Evolutionary conservation across 2,888 invertebrate genomes (phyloP), one percentile per base, ranked within the genome.

Genomic region (Thereva nobilitata): DNA sequence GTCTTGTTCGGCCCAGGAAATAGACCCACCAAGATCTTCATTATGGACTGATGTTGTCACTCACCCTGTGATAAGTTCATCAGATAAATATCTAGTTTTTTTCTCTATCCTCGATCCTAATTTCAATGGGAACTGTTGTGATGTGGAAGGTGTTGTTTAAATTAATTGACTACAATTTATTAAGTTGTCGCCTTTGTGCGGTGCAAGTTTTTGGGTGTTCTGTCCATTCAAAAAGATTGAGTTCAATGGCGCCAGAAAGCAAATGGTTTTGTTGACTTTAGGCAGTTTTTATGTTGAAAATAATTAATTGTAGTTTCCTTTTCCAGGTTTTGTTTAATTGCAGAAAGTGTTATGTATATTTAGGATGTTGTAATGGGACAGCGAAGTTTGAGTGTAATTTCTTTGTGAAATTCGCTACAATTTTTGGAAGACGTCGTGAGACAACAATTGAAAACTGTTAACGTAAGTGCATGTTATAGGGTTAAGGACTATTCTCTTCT

Each of bases 111-210:
- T 52, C 5, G 7, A 35, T 10, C 7, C 8, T 35, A 7, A 41
- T 40, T 61, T 47, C 23, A 23, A 23, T 23, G 23, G 23, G 23
- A 23, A 23, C 23, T 23, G 23, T 23, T 23, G 23, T 23, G 23
- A 2, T 2, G 2, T 23, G 2, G 9, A 42, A 42, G 56, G 40
- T 42, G 56, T 49, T 42, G 12, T 42, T 35, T 42, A 63, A 50
- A 61, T 63, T 42, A 50, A 50, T 63, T 47, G 38, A 42, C 12
- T 37, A 10, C 45, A 49, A 59, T 59, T 59, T 23, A 42, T 50
- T 35, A 52, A 8, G 12, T 7, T 10, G 52, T 52, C 41, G 53
- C 53, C 3, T 23, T 12, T 8, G 23, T 23, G n/a, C 37, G 23
- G 49, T 41, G 40, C 38, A 8, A 38, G 9, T n/a, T 50, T 59